Percentiles rank a stretch among this genome's conserved stretches.
Evolutionary conservation across 2,797 vertebrate genomes (phyloP).

Genomic region (Delichon dasypus): DNA sequence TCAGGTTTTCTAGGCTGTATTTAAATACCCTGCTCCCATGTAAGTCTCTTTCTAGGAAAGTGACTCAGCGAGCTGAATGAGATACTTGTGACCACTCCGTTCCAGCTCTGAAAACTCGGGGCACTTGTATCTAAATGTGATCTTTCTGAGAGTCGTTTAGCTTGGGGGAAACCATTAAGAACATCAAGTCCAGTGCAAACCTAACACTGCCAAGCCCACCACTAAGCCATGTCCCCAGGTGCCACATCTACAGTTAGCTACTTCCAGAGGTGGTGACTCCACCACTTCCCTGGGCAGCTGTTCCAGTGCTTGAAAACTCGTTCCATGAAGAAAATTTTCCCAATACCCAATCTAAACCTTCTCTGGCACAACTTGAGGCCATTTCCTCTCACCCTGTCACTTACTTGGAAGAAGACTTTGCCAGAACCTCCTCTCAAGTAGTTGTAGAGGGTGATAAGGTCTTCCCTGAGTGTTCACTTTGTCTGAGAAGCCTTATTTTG

Average conservation of each 20-base stretch:
- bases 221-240: not conserved
- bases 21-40: not conserved
- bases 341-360: not conserved
- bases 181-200: not conserved
- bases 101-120: not conserved
- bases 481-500: not conserved
- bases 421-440: not conserved
- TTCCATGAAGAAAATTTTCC: not conserved
- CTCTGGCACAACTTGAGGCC: not conserved
- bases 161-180: not conserved
- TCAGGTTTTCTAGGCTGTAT: not conserved
- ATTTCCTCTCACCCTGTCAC: not conserved
- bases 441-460: fast-evolving
- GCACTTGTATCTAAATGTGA: not conserved
- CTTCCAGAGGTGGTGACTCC: not conserved
- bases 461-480: not conserved
- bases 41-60: not conserved
- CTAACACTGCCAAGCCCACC: not conserved
- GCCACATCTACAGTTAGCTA: not conserved
- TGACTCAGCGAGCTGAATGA: not conserved
- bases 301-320: not conserved
- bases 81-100: not conserved
- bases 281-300: not conserved
- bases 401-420: not conserved
- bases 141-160: not conserved